phyloP scores from a whole-genome alignment of 2,113 vertebrate species.

The Centropus unirufus region DNA sequence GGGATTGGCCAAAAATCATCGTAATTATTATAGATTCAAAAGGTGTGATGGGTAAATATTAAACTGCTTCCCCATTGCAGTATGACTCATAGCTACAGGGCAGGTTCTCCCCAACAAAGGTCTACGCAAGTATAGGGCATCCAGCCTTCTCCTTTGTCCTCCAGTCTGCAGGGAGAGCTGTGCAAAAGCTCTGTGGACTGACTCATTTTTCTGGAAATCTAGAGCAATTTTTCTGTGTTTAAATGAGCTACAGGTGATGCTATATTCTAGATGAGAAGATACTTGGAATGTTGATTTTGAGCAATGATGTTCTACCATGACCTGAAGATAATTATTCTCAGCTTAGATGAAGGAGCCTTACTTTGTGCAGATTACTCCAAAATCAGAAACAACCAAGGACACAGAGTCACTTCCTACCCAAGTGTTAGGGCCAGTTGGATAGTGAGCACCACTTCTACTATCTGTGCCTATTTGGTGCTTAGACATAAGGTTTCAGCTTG shows the following conservation, averaged over 20 bases:
- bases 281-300: background rate
- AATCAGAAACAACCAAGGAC: background rate
- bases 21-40: constrained; percentile 12
- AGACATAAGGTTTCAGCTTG: background rate
- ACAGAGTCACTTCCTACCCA: background rate
- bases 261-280: background rate
- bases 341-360: background rate
- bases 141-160: background rate
- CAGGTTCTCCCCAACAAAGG: background rate
- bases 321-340: background rate
- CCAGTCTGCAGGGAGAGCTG: background rate
- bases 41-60: constrained; percentile 30
- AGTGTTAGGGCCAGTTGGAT: background rate
- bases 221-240: background rate
- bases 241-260: background rate
- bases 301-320: background rate
- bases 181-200: background rate
- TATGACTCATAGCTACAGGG: background rate
- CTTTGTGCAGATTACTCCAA: background rate
- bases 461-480: background rate
- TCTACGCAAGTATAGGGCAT: background rate
- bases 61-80: background rate
- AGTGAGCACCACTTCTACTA: background rate
- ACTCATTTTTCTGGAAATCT: background rate
- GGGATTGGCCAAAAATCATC: background rate